Percentiles rank a stretch among this genome's conserved stretches.
Conservation (phyloP, 2,888 invertebrate species). For the Adelognathus sp. region DNA sequence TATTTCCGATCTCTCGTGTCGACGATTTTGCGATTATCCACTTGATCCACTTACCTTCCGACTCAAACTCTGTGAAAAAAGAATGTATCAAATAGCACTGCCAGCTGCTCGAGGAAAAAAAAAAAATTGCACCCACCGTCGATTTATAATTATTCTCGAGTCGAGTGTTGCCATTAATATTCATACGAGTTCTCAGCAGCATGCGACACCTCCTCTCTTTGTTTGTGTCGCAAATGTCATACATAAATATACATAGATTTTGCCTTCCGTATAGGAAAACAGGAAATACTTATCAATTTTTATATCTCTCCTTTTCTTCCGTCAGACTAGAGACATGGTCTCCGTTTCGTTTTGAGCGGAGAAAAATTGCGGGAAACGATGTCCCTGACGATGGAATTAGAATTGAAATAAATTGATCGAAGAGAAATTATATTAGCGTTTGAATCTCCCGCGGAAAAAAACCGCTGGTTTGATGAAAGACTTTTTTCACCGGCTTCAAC, state of each 20-base stretch:
- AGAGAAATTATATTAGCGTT: constrained; percentile 45
- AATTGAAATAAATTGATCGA: constrained; percentile 42
- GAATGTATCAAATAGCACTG: constrained; percentile 19
- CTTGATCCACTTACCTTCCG: constrained; percentile 52
- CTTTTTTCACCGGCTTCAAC: neutral
- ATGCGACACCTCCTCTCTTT: neutral
- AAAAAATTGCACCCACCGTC: neutral
- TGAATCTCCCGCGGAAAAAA: constrained; percentile 3
- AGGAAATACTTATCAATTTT: neutral
- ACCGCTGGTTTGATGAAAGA: neutral
- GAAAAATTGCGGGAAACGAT: neutral
- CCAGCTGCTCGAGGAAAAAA: neutral
- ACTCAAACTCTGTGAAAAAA: constrained; percentile 35
- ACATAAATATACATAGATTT: neutral
- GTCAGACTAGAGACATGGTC: too few relatives aligned
- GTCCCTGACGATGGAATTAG: neutral
- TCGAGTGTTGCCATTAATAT: neutral
- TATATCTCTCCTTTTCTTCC: too few relatives aligned
- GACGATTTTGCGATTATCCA: constrained; percentile 17
- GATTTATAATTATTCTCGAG: neutral
- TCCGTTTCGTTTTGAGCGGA: too few relatives aligned
- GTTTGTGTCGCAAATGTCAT: neutral
- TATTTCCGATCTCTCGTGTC: constrained; percentile 27
- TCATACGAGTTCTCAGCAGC: neutral
- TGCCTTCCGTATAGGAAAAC: neutral